phyloP scores from a whole-genome alignment of 2,113 vertebrate species.

The Piprites chloris region DNA sequence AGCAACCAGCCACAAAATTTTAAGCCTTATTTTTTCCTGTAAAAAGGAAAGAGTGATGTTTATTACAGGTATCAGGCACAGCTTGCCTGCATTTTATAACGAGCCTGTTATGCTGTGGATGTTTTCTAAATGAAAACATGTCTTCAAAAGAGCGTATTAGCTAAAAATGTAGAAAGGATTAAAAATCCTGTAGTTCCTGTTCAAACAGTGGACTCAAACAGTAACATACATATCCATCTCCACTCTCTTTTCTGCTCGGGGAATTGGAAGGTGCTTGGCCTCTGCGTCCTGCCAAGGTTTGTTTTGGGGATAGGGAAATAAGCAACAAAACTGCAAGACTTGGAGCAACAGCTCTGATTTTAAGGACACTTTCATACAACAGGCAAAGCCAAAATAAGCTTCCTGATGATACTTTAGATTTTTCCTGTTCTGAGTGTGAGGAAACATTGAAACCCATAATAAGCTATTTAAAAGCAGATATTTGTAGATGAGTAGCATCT shows the following conservation, averaged over 20 bases:
- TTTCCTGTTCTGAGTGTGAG: background rate
- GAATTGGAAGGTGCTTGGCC: background rate
- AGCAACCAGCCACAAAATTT: background rate
- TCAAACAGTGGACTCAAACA: background rate
- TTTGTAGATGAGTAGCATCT: background rate
- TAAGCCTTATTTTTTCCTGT: background rate
- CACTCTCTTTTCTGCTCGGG: background rate
- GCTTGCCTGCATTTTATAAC: background rate
- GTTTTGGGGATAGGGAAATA: background rate
- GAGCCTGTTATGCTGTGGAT: background rate
- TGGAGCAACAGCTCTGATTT: background rate
- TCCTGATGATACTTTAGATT: background rate
- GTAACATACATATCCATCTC: background rate
- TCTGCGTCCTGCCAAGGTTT: background rate
- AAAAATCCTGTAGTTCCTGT: background rate
- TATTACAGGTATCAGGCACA: background rate
- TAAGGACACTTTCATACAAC: background rate
- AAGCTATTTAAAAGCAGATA: background rate
- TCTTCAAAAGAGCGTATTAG: background rate
- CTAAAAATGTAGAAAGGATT: background rate
- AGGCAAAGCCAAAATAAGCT: background rate
- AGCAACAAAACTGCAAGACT: background rate
- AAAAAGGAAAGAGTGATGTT: background rate
- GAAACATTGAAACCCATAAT: background rate
- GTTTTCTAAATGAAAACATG: background rate